phyloP scores from a whole-genome alignment of 2,888 invertebrate genomes.

The Gerosis bhagava region DNA sequence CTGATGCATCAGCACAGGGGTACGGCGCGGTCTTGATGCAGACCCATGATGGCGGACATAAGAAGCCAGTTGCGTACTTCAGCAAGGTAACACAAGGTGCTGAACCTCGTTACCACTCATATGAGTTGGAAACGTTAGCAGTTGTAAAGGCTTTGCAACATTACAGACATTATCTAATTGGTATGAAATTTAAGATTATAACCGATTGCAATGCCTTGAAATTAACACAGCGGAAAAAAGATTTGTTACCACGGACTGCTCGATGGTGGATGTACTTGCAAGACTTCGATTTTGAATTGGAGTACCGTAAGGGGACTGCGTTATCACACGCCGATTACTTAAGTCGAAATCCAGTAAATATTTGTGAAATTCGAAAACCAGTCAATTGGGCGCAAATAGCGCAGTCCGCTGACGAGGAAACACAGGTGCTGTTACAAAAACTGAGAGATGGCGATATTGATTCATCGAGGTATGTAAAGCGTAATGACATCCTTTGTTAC shows the following conservation, averaged over 20 bases:
- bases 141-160: conserved; percentile 30
- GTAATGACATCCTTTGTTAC: too few species aligned
- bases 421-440: too few species aligned
- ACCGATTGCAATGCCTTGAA: conserved; percentile 44
- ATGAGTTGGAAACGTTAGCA: conserved; percentile 32
- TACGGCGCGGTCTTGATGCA: too few species aligned
- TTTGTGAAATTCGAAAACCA: too few species aligned
- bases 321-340: conserved; percentile 16
- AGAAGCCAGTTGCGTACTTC: neutral
- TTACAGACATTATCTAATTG: conserved; percentile 29
- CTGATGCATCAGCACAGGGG: too few species aligned
- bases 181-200: conserved; percentile 25
- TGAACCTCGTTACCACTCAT: conserved; percentile 26
- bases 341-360: neutral
- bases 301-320: neutral
- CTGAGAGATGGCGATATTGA: too few species aligned
- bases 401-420: too few species aligned
- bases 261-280: conserved; percentile 43
- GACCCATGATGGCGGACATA: neutral
- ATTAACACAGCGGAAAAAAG: conserved; percentile 36
- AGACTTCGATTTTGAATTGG: conserved; percentile 22
- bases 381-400: too few species aligned
- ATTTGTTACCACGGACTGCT: conserved; percentile 39
- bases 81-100: conserved; percentile 29
- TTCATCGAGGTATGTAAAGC: too few species aligned